A percentile compares a stretch with the other conserved stretches of the same genome.
Conservation (phyloP, 1,140 invertebrate genomes). For the Drosophila sturtevanti region DNA sequence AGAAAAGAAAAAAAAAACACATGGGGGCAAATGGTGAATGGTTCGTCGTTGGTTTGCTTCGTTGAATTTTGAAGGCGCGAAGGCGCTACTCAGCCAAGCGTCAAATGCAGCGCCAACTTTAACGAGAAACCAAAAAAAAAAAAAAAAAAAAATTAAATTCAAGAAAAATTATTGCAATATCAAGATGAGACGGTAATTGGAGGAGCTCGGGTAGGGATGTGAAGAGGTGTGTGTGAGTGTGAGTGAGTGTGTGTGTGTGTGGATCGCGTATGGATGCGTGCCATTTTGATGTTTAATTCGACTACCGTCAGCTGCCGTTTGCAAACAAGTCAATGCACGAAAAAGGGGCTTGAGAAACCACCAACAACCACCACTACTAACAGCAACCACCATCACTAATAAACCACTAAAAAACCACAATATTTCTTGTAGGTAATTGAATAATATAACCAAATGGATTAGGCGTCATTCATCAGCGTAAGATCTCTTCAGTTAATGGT, state of each 20-base stretch:
- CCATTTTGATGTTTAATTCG: conserved; percentile 74
- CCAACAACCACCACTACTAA: conserved; percentile 29
- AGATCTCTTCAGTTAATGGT: conserved; percentile 5
- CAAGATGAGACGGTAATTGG: conserved; percentile 13
- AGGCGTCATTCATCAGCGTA: conserved; percentile 22
- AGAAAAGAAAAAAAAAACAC: conserved; percentile 34
- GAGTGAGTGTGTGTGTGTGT: not conserved
- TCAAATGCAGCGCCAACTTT: conserved; percentile 62
- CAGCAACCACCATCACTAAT: conserved; percentile 32
- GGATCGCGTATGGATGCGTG: conserved; percentile 66
- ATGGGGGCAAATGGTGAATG: conserved; percentile 74
- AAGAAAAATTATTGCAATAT: conserved; percentile 48
- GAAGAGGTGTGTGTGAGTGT: not conserved
- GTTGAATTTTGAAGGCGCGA: conserved; percentile 70
- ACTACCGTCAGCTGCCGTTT: conserved; percentile 67
- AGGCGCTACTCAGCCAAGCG: conserved; percentile 70
- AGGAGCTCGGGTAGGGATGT: not conserved
- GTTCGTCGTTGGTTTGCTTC: conserved; percentile 45
- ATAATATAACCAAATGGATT: conserved; percentile 58
- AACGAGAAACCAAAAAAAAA: conserved; percentile 31
- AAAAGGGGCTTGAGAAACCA: conserved; percentile 60
- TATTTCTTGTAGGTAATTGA: conserved; percentile 62
- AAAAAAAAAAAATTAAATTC: conserved; percentile 27
- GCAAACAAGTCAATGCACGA: conserved; percentile 57
- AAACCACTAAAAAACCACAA: conserved; percentile 24